These are phyloP conservation scores for Gymnopithys bicolor DNA, from an alignment of 2,797 vertebrate genomes.

Conservation along the genomic window DNA sequence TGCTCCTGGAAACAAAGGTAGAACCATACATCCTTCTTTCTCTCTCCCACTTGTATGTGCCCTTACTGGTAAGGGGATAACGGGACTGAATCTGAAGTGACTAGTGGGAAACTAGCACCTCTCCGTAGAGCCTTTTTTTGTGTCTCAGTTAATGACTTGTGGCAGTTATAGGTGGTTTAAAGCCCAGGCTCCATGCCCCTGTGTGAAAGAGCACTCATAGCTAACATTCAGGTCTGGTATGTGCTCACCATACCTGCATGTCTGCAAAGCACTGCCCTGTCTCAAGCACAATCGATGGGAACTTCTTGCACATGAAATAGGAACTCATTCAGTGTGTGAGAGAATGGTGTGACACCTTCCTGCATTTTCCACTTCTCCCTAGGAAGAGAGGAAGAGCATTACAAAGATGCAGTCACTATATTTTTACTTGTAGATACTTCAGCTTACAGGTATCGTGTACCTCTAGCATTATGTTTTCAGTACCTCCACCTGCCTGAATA, in stretches of 20 bases:
- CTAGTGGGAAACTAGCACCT: background rate
- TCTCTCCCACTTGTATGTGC: background rate
- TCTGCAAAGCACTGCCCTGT: background rate
- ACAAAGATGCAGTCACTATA: background rate
- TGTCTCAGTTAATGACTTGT: background rate
- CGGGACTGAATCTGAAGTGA: background rate
- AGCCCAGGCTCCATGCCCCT: background rate
- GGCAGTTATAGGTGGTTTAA: background rate
- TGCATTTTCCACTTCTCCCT: background rate
- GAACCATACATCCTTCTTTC: background rate
- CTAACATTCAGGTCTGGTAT: background rate
- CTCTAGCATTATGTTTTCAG: background rate
- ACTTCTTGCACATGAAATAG: background rate
- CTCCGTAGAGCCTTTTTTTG: background rate
- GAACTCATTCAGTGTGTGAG: background rate
- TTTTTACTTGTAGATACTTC: background rate
- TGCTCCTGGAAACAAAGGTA: background rate
- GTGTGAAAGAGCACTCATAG: background rate
- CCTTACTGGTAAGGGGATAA: background rate
- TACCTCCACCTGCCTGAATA: background rate
- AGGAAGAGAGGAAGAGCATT: background rate
- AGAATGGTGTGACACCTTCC: background rate
- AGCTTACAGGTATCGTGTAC: background rate
- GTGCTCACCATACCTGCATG: fast-evolving
- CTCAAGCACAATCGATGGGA: background rate